A percentile compares a stretch with the other conserved stretches of the same genome.
Conservation (phyloP, 2,113 vertebrate genomes). For the Calonectris borealis region DNA sequence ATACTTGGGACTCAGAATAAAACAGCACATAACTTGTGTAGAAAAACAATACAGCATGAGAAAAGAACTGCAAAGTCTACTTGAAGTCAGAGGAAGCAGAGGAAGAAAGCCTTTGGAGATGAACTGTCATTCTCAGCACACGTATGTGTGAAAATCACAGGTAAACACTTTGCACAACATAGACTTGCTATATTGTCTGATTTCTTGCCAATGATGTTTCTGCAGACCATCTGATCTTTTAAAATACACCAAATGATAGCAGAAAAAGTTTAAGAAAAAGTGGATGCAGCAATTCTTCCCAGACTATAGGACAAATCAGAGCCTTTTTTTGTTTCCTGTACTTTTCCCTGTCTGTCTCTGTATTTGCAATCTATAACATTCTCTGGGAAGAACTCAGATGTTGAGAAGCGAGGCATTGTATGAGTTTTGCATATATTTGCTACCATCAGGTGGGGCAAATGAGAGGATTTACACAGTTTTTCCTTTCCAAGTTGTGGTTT, state of each 20-base stretch:
- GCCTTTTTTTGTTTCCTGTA: background rate
- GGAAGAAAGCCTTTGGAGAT: background rate
- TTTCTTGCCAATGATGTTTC: background rate
- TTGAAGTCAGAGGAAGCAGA: background rate
- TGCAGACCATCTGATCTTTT: background rate
- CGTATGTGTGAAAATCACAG: background rate
- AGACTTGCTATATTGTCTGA: background rate
- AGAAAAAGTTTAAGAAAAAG: background rate
- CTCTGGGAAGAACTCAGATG: background rate
- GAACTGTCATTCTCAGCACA: background rate
- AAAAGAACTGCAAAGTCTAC: background rate
- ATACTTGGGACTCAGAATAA: background rate
- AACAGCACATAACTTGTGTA: background rate
- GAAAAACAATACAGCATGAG: background rate
- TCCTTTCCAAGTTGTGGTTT: background rate
- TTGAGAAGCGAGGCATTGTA: background rate
- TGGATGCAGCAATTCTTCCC: background rate
- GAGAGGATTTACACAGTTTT: background rate
- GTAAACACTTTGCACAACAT: background rate
- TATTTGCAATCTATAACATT: background rate
- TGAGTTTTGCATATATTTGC: background rate
- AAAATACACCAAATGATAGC: background rate
- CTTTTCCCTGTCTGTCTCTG: background rate
- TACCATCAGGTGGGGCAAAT: background rate
- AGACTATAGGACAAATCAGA: background rate